Evolutionary conservation across 2,888 invertebrate genomes (phyloP), one percentile per base, ranked within the genome.

Genomic region (Agrotis clavis): DNA sequence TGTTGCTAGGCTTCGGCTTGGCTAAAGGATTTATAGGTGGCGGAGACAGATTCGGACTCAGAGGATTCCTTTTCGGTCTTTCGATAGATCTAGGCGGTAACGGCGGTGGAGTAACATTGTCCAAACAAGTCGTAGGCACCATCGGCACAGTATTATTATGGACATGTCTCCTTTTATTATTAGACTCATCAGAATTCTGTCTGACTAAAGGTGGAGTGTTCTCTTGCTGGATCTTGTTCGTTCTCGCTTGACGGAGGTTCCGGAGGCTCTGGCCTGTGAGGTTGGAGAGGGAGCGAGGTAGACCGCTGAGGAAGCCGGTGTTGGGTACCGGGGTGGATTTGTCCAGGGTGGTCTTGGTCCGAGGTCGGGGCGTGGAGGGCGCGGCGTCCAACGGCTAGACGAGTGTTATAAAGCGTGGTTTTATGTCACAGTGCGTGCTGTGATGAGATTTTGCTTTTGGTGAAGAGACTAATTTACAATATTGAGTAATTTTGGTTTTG

Each of bases 261-360:
- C 96, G 87, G 0, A 96, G 85, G 74, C 94, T 93, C 87, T 96
- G 96, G 0, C 96, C 95, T 25, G 96, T 96, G 21, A 96, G 92
- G 87, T 95, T 96, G 90, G 94, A 95, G 6, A 96, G 90, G 0
- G 96, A 96, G 1, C 96, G 83, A 1, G 96, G 96, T 14, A 96
- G 90, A 0, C 94, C 95, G 90, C 93, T 93, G 2, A 96, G 93
- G 90, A 96, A 96, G 76, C 95, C 92, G 30, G 90, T 88, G 86
- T 90, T 87, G 51, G 83, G 90, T 7, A 4, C 88, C 1, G 25
- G 68, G 73, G 69, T n/a, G 25, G 81, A 81, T 53, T 74, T 80
- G 68, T 73, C 77, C 7, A 18, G 54, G 9, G 62, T 50, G 7
- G 69, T 45, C 57, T 48, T 56, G 71, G 19, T 51, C 16, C 74